Base-by-base conservation (phyloP, 2,113 vertebrate genomes). In the Chrysemys picta region DNA sequence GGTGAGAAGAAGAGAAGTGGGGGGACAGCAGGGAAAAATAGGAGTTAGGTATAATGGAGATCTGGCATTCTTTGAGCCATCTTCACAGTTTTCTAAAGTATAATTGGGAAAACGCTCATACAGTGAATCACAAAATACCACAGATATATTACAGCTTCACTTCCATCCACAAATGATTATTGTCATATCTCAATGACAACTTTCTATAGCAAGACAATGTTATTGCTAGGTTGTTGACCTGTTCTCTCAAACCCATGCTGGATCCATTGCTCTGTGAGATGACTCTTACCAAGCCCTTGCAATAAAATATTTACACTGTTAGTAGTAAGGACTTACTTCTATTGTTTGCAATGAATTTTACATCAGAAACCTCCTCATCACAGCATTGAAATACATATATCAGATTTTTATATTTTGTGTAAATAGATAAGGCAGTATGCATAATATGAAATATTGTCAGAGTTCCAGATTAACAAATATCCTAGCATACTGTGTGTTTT, bases 341-440 rank as follows among this genome's bases (percentile, higher is more conserved):
- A 3, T 59, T 94, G 89, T 62, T 97, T 96, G 87, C 54, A 95
- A 49, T 88, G 52, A 35, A 92, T 97, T 97, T 96, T 90, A 29
- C 59, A 87, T 88, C 57, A 79, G 91, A 84, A 76, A 53, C 82
- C 79, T 12, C 3, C 79, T 12, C 3, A 2, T 50, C 29, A 21
- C 54, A 72, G 9, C 3, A 35, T 54, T 85, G 53, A 87, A 94
- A 38, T 72, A 27, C 1, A 0, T 89, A 85, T 94, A 82, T 83
- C 83, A 95, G 42, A 54, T 92, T 97, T 97, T 97, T 97, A 91
- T 8, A 38, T 93, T 97, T 97, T 95, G 85, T 93, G 82, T 89
- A 85, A 97, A 92, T 47, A 90, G 90, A 91, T 96, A 95, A 93
- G 80, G 96, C 84, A 96, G 91, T 87, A 94, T 72, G 76, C 95